Base-by-base conservation (phyloP, 2,888 invertebrate species). In the Eupithecia dodoneata region DNA sequence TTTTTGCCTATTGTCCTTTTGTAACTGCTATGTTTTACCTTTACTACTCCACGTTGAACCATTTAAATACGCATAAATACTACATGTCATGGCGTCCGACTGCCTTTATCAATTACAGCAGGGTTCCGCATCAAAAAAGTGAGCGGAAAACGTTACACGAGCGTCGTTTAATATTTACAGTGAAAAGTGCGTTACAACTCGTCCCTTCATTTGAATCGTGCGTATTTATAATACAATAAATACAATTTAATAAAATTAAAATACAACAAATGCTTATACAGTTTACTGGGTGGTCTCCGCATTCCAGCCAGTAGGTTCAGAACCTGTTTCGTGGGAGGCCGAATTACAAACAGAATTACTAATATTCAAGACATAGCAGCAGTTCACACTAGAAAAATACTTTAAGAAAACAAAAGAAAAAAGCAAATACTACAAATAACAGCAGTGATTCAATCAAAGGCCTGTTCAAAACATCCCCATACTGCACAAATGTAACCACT, bases 1-100 rank as follows among this genome's bases (percentile, higher is more conserved):
- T 30, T 30, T 30, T 30, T 30, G 30, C 30, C 30, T 1, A 30
- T 30, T 1, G 30, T 30, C 30, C 30, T 30, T 30, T 30, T 30
- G 30, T 30, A 30, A 30, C 30, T 30, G 30, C 55, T n/a, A 9
- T 44, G 30, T 6, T 18, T n/a, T 47, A n/a, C n/a, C 49, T 59
- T 45, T 75, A 71, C 18, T 41, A 73, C 72, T 76, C 74, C n/a
- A 12, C 9, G 44, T 89, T 90, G 89, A 90, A 90, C 92, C 93
- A 92, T 93, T 94, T 94, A 93, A 94, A 94, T 90, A 89, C 91
- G 88, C 91, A 92, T 94, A 93, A 93, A 94, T 94, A 93, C 90
- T 91, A 89, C 92, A 94, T 92, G 93, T 92, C 92, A 91, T 87
- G 92, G 89, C 86, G 84, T 74, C 79, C 85, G 87, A 84, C 88